phyloP scores from a whole-genome alignment of 2,888 invertebrate species.

The Rhorus exstirpatorius region DNA sequence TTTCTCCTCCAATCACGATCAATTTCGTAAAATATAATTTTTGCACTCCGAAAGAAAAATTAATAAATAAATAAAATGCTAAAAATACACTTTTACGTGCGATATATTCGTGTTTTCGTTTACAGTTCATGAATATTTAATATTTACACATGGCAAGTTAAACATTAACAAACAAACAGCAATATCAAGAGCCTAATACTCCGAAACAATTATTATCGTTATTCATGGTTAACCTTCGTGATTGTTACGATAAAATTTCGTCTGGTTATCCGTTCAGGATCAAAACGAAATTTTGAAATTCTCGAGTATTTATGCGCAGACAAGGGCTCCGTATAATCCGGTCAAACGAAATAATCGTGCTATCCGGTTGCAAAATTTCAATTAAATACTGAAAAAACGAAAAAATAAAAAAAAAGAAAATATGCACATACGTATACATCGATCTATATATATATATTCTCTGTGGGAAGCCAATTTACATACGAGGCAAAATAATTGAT shows the following conservation, averaged over 20 bases:
- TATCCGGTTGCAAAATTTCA: conserved; percentile 32
- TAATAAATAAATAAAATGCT: background rate
- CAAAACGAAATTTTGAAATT: background rate
- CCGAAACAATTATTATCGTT: background rate
- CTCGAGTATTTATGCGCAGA: background rate
- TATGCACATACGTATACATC: too few relatives aligned
- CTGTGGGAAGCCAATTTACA: background rate
- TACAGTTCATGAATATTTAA: conserved; percentile 39
- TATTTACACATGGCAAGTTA: background rate
- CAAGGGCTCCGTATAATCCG: background rate
- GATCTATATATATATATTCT: background rate
- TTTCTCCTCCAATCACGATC: background rate
- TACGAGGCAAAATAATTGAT: conserved; percentile 14
- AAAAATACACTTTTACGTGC: conserved; percentile 3
- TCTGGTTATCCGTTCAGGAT: background rate
- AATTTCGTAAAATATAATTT: conserved; percentile 4
- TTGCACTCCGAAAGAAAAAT: too few relatives aligned
- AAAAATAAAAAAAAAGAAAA: too few relatives aligned
- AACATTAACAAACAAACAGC: background rate
- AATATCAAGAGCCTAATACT: conserved; percentile 2
- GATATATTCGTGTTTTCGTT: conserved; percentile 41
- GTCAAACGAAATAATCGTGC: conserved; percentile 33
- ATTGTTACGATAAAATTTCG: background rate
- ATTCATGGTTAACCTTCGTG: too few relatives aligned
- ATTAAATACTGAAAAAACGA: conserved; percentile 24